These are phyloP conservation scores for Tipula confusa DNA, from an alignment of 2,888 invertebrate genomes.

Conservation along the genomic window DNA sequence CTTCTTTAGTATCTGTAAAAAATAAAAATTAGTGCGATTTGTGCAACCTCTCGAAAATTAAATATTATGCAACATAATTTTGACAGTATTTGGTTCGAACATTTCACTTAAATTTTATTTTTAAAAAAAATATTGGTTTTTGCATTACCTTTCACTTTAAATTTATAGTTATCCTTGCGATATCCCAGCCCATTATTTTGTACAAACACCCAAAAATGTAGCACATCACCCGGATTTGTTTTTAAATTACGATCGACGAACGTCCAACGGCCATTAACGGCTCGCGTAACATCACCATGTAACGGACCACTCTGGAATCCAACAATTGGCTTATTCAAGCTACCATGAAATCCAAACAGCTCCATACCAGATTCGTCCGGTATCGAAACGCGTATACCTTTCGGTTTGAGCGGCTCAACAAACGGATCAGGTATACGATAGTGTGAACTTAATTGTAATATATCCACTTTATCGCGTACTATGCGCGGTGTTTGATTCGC, in stretches of 20 bases:
- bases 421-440: neutral
- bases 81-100: too few relatives aligned
- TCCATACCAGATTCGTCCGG: neutral
- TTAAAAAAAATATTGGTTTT: too few relatives aligned
- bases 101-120: too few relatives aligned
- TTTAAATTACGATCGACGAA: neutral
- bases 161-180: slow-evolving; percentile 27
- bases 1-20: neutral
- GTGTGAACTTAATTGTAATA: neutral
- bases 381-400: neutral
- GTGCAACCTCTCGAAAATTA: too few relatives aligned
- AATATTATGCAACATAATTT: too few relatives aligned
- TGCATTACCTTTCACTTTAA: slow-evolving; percentile 27
- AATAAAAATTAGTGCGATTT: neutral
- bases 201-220: slow-evolving; percentile 31
- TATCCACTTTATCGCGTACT: neutral
- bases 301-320: neutral
- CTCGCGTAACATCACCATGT: neutral
- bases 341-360: slow-evolving; percentile 28
- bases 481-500: neutral
- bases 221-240: slow-evolving; percentile 8
- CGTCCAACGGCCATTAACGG: neutral
- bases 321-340: neutral
- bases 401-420: neutral
- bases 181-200: slow-evolving; percentile 27